Conservation (phyloP, 2,888 invertebrate species). For the Diploptera punctata region DNA sequence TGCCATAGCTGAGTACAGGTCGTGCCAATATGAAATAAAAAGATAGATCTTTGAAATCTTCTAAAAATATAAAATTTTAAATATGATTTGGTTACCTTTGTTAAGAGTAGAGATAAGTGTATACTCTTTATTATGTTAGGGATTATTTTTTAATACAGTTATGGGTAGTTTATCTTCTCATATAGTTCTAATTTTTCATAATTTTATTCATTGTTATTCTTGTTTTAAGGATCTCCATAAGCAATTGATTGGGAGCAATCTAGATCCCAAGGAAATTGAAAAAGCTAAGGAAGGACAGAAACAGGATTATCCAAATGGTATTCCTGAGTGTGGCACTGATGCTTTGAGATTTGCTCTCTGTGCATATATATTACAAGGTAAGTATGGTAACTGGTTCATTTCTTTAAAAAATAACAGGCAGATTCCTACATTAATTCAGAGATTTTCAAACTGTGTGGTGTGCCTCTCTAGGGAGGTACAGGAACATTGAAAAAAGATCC, state of each 20-base stretch:
- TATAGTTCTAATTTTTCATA: neutral
- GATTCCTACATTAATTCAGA: too few species aligned
- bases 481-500: too few species aligned
- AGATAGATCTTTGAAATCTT: too few species aligned
- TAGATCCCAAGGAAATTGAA: slow-evolving; percentile 84
- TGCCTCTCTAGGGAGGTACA: too few species aligned
- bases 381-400: too few species aligned
- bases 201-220: neutral
- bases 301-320: slow-evolving; percentile 79
- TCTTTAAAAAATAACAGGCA: too few species aligned
- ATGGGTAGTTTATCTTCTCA: neutral
- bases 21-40: too few species aligned
- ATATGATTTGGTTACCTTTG: too few species aligned
- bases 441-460: too few species aligned
- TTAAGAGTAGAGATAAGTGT: too few species aligned
- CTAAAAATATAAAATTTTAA: too few species aligned
- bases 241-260: slow-evolving; percentile 77
- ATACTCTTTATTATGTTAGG: neutral
- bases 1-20: too few species aligned
- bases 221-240: slow-evolving; percentile 66
- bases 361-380: slow-evolving; percentile 82
- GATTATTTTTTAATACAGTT: neutral
- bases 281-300: slow-evolving; percentile 71
- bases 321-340: slow-evolving; percentile 96
- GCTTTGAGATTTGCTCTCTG: slow-evolving; percentile 92